These are phyloP conservation scores for Pipa parva DNA, from an alignment of 2,113 vertebrate genomes.

Conservation along the genomic window DNA sequence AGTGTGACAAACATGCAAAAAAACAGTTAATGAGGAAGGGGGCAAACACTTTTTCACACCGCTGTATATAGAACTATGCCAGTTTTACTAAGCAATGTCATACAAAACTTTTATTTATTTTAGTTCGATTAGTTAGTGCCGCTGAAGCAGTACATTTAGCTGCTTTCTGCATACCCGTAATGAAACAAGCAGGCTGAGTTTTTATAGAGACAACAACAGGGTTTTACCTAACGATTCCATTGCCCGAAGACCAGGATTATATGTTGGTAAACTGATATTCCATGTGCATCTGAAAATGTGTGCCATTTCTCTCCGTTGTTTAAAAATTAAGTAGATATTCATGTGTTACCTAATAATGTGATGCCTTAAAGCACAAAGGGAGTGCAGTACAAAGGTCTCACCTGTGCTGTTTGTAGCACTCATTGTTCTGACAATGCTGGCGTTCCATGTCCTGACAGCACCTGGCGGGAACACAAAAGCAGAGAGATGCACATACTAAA, in stretches of 20 bases:
- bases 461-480: slow-evolving; percentile 35
- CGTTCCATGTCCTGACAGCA: slow-evolving; percentile 64
- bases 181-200: background rate
- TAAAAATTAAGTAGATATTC: slow-evolving; percentile 20
- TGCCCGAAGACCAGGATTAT: slow-evolving; percentile 7
- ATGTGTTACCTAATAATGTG: slow-evolving; percentile 18
- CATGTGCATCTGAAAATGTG: background rate
- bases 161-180: too few relatives aligned
- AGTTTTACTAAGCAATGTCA: too few relatives aligned
- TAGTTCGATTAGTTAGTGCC: too few relatives aligned
- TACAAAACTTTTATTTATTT: too few relatives aligned
- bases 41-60: too few relatives aligned
- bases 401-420: slow-evolving; percentile 62
- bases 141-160: too few relatives aligned
- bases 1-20: too few relatives aligned
- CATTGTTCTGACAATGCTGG: slow-evolving; percentile 56
- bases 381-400: slow-evolving; percentile 45
- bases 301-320: slow-evolving; percentile 5
- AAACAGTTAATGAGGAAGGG: too few relatives aligned
- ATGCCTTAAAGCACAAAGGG: slow-evolving; percentile 2
- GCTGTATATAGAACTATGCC: too few relatives aligned
- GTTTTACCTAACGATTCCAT: slow-evolving; percentile 4
- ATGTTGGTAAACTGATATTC: background rate
- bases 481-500: slow-evolving; percentile 7
- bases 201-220: background rate